Conservation (phyloP, 2,888 invertebrate genomes). For the Amaurobius ferox region DNA sequence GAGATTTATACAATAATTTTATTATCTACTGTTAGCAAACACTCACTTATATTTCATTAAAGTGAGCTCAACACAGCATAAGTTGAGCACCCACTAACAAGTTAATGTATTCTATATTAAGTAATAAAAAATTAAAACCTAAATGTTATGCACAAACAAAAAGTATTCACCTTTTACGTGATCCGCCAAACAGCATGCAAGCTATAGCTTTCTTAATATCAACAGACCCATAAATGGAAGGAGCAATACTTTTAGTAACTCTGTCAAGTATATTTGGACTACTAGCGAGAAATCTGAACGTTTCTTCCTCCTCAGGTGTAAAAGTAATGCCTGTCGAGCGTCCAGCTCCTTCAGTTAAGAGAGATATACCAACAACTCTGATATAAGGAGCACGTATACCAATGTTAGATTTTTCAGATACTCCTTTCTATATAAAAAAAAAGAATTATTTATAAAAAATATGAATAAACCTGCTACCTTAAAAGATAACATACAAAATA, state of each 20-base stretch:
- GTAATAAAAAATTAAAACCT: too few species aligned
- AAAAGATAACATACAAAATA: too few species aligned
- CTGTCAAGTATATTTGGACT: slow-evolving; percentile 92
- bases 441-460: background rate
- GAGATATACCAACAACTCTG: slow-evolving; percentile 92
- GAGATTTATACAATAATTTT: too few species aligned
- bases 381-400: slow-evolving; percentile 97
- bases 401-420: slow-evolving; percentile 78
- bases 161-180: slow-evolving; percentile 79
- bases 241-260: slow-evolving; percentile 93
- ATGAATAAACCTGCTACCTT: too few species aligned
- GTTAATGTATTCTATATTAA: too few species aligned
- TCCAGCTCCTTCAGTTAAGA: slow-evolving; percentile 88
- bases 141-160: too few species aligned
- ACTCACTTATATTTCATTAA: too few species aligned
- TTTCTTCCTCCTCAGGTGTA: slow-evolving; percentile 86
- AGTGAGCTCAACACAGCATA: too few species aligned
- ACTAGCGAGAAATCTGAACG: slow-evolving; percentile 89
- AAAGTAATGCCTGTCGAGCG: slow-evolving; percentile 75
- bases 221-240: slow-evolving; percentile 94
- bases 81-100: too few species aligned
- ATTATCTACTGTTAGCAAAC: too few species aligned
- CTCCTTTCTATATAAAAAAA: slow-evolving; percentile 78
- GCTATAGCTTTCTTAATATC: slow-evolving; percentile 99
- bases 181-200: slow-evolving; percentile 94